Base-by-base conservation (phyloP, 2,888 invertebrate species). In the Pandemis corylana region DNA sequence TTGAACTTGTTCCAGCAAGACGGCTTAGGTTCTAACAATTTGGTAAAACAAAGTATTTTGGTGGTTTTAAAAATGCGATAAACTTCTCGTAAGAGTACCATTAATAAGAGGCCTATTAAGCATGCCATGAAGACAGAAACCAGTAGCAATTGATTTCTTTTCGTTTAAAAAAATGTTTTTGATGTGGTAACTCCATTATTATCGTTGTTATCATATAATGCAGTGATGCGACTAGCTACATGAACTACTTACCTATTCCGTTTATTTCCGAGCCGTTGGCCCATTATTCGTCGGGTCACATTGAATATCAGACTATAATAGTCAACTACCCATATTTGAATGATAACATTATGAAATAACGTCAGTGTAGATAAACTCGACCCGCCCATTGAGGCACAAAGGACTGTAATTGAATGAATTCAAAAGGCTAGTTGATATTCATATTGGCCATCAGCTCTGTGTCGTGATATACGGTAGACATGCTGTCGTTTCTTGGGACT, bases 351-450 rank as follows among this genome's bases (percentile, higher is more conserved):
- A 61, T 51, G 41, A 59, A 41, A 44, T 64, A 65, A 59, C 13
- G 20, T 63, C 65, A 51, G 41, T 44, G 36, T n/a, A 20, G 56
- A 59, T 73, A 64, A 44, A 15, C 46, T 41, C 63, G 46, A 7
- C 13, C 68, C 59, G 46, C 13, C 46, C 42, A 46, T 56, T 56
- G 46, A 56, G 28, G 56, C 68, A 73, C 68, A 68, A 68, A 64
- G 62, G 68, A 56, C 59, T 28, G 44, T 44, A 59, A 68, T 59
- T 65, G 28, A 68, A 42, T 36, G 13, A 62, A 64, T 69, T 69
- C 68, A 69, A 73, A 63, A 73, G 73, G 73, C 68, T 69, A 73
- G 63, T 69, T 73, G 64, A 73, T 53, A 46, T 53, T 36, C 41
- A 41, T 41, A 41, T 3, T 41, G 62, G 12, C 20, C 41, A 62